These are phyloP conservation scores for Trichogramma pretiosum DNA, from an alignment of 1,140 invertebrate genomes.

Conservation along the genomic window DNA sequence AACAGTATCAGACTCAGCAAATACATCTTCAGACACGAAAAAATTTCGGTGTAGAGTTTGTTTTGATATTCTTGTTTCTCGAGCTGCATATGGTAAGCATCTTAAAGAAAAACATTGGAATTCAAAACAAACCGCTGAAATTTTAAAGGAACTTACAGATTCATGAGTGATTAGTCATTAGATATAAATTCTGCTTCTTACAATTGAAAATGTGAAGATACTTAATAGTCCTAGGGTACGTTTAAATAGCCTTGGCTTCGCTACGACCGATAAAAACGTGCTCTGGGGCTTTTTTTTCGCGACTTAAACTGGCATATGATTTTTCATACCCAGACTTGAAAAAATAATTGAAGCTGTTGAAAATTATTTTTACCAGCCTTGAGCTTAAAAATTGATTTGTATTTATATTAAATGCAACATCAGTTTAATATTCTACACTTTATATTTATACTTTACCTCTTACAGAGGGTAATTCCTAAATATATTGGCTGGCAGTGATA, in stretches of 20 bases:
- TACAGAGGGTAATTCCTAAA: neutral
- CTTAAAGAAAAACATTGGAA: slow-evolving; percentile 15
- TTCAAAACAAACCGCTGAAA: slow-evolving; percentile 3
- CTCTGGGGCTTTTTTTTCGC: no score
- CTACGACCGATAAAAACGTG: no score
- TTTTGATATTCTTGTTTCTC: slow-evolving; percentile 12
- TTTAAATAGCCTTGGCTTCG: no score
- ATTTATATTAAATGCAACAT: slow-evolving; percentile 1
- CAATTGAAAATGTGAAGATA: no score
- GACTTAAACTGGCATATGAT: no score
- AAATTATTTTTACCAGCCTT: neutral
- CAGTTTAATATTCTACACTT: slow-evolving; percentile 4
- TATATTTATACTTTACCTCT: neutral
- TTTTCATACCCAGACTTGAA: no score
- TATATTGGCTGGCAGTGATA: no score
- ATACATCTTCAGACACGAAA: slow-evolving; percentile 3
- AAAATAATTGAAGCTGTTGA: neutral
- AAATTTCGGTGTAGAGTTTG: slow-evolving; percentile 16
- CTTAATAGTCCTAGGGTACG: no score
- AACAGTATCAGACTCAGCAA: no score
- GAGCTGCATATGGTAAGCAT: slow-evolving; percentile 10
- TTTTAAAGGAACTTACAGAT: neutral
- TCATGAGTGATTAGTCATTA: no score
- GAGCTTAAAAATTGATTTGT: neutral
- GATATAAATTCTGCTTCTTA: no score